phyloP scores from a whole-genome alignment of 2,797 vertebrate genomes.

The Rhabdophis nuchalis region DNA sequence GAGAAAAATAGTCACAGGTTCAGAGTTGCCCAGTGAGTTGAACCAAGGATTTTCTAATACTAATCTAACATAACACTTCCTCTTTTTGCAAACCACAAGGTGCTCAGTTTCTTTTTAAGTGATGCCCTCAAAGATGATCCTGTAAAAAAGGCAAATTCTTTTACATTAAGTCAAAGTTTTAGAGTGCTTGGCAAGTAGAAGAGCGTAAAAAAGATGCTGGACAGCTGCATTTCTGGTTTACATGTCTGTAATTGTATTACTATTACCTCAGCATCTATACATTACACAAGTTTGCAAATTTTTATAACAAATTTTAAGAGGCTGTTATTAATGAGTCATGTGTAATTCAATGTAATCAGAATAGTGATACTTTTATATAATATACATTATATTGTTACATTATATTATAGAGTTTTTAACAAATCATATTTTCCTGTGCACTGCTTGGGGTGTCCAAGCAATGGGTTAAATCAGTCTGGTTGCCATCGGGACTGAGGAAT shows the following conservation, averaged over 20 bases:
- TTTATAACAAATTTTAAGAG: background rate
- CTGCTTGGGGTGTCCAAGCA: too few species aligned
- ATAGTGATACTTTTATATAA: background rate
- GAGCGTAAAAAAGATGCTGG: background rate
- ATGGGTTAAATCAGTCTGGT: too few species aligned
- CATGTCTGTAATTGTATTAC: background rate
- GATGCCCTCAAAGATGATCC: background rate
- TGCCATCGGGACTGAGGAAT: too few species aligned
- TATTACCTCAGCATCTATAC: background rate
- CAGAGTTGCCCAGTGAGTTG: background rate
- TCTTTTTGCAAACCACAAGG: background rate
- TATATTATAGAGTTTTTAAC: background rate
- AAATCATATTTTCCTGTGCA: too few species aligned
- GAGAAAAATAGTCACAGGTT: background rate
- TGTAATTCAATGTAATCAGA: background rate
- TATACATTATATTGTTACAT: background rate
- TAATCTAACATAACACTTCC: background rate
- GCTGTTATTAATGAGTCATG: background rate
- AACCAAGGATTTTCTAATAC: background rate
- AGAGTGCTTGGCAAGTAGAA: background rate
- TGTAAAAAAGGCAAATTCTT: background rate
- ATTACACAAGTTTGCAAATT: background rate
- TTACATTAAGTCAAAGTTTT: background rate
- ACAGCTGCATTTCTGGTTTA: background rate
- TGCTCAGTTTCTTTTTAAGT: background rate